Evolutionary conservation across 2,113 vertebrate species (phyloP).

Genomic region (Columbina picui): DNA sequence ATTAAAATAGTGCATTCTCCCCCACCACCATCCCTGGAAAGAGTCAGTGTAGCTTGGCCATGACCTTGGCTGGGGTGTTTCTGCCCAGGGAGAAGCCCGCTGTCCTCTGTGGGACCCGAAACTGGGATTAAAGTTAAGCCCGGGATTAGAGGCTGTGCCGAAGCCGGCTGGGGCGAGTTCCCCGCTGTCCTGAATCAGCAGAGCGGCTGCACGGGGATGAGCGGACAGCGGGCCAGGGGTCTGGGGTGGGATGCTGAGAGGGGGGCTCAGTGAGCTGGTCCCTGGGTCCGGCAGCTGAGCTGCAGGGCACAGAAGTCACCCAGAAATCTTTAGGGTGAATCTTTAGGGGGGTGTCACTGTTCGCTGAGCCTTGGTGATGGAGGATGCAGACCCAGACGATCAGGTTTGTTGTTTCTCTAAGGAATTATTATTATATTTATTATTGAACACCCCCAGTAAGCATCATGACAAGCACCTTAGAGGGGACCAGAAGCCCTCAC

Average conservation of each 20-base stretch:
- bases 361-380: fast-evolving
- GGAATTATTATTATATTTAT: background rate
- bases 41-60: fast-evolving
- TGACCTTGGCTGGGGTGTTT: background rate
- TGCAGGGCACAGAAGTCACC: background rate
- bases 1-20: background rate
- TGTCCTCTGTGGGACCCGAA: background rate
- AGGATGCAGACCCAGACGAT: background rate
- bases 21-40: background rate
- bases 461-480: background rate
- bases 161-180: background rate
- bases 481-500: background rate
- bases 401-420: no score
- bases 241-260: background rate
- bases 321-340: background rate
- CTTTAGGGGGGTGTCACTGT: background rate
- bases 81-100: background rate
- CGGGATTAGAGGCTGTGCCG: conserved; percentile 12
- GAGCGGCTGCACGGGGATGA: background rate
- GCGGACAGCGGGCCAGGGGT: fast-evolving
- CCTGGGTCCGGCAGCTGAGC: background rate
- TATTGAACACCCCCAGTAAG: background rate
- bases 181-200: background rate
- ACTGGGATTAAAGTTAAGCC: conserved; percentile 12
- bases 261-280: background rate